These are phyloP conservation scores for Paracentrotus lividus DNA, from an alignment of 53 echinoderm and acorn worm species.

Conservation along the genomic window DNA sequence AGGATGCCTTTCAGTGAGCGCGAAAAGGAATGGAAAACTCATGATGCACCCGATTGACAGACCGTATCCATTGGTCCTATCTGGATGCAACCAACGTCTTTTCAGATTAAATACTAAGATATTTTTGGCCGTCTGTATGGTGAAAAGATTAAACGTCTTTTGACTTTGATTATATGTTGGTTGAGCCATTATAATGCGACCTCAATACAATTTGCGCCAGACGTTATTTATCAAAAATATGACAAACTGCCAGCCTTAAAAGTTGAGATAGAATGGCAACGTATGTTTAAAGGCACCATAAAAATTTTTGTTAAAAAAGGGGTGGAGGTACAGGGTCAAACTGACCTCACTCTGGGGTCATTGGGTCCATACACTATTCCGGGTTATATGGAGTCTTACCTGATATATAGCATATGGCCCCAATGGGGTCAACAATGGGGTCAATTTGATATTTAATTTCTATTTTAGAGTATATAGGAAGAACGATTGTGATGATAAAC, in stretches of 20 bases:
- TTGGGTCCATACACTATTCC: too few relatives aligned
- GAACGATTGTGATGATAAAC: too few relatives aligned
- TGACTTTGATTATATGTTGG: background rate
- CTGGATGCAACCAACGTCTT: slow-evolving; percentile 9
- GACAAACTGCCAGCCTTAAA: background rate
- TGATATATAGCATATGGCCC: too few relatives aligned
- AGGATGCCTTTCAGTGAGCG: background rate
- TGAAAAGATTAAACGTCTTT: slow-evolving; percentile 8
- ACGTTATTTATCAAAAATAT: background rate
- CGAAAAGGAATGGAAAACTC: slow-evolving; percentile 12
- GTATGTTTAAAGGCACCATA: too few relatives aligned
- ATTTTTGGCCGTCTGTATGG: slow-evolving; percentile 1
- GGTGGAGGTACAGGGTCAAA: too few relatives aligned
- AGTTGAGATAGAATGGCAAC: background rate
- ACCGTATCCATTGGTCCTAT: background rate
- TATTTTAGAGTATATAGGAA: too few relatives aligned
- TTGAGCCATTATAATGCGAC: slow-evolving; percentile 12
- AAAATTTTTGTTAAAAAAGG: too few relatives aligned
- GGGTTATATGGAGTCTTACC: too few relatives aligned
- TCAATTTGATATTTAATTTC: too few relatives aligned
- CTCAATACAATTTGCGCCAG: background rate
- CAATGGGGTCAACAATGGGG: too few relatives aligned
- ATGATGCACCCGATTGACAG: slow-evolving; percentile 1
- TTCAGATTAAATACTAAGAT: slow-evolving; percentile 22
- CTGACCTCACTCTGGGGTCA: too few relatives aligned